A percentile compares a stretch with the other conserved stretches of the same genome.
Evolutionary conservation across 2,797 vertebrate species (phyloP).

Genomic region (Jordanella pulchra): DNA sequence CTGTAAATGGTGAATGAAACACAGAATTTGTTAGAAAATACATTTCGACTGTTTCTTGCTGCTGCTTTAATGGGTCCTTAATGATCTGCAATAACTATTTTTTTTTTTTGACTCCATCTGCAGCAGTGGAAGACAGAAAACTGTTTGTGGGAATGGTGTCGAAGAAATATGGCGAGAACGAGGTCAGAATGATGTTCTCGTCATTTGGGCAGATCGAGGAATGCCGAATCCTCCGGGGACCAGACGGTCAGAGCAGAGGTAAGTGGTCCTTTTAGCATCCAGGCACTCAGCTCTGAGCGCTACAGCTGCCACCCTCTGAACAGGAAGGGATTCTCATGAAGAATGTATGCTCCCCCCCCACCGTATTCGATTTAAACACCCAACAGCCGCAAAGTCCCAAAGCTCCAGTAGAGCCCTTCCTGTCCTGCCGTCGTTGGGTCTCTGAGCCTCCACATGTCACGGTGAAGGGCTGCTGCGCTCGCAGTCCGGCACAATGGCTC

Average conservation of each 20-base stretch:
- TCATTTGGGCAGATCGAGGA: constrained; percentile 97
- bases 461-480: constrained; percentile 57
- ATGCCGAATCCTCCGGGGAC: constrained; percentile 94
- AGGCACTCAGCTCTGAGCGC: constrained; percentile 18
- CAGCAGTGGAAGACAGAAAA: constrained; percentile 98
- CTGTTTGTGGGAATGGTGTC: constrained; percentile 98
- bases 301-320: constrained; percentile 31
- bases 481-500: constrained; percentile 68
- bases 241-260: constrained; percentile 97
- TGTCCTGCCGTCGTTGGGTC: constrained; percentile 36
- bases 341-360: constrained; percentile 51
- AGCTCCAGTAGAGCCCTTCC: constrained; percentile 55
- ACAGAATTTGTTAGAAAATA: too few species aligned
- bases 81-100: constrained; percentile 32
- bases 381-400: constrained; percentile 43
- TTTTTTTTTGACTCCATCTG: constrained; percentile 44
- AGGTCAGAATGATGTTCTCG: constrained; percentile 98
- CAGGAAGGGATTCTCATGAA: constrained; percentile 42
- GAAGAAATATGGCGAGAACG: constrained; percentile 98
- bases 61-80: constrained; percentile 25
- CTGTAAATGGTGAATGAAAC: too few species aligned
- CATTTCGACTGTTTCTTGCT: constrained; percentile 27
- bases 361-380: constrained; percentile 26
- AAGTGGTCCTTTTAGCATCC: constrained; percentile 64
- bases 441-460: constrained; percentile 55